These are phyloP conservation scores for Phycodurus eques DNA, from an alignment of 2,113 vertebrate species.

Conservation along the genomic window DNA sequence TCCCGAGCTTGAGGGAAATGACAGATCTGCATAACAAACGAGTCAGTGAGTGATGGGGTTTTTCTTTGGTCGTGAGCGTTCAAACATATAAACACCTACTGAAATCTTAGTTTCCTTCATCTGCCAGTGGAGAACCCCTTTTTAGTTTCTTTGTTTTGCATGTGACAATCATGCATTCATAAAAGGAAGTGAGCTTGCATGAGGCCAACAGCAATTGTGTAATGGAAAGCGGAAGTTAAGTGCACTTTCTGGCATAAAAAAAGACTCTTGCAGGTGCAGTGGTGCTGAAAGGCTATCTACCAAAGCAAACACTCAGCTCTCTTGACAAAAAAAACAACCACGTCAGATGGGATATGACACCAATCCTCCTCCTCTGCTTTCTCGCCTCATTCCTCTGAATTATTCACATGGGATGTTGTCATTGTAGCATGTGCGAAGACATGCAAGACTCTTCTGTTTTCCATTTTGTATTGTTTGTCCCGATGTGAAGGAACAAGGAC, in stretches of 20 bases:
- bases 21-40: not conserved
- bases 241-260: not conserved
- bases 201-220: not conserved
- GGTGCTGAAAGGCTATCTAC: not conserved
- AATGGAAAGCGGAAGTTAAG: slow-evolving; percentile 34
- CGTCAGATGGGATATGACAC: slow-evolving; percentile 25
- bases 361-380: slow-evolving; percentile 9
- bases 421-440: not conserved
- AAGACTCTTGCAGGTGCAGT: not conserved
- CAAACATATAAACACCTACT: not conserved
- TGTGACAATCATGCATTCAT: slow-evolving; percentile 33
- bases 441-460: not conserved
- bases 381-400: slow-evolving; percentile 20
- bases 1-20: not conserved
- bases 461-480: slow-evolving; percentile 20
- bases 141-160: not conserved
- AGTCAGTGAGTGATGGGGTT: not conserved
- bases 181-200: slow-evolving; percentile 35
- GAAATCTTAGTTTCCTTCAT: slow-evolving; percentile 3
- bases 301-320: slow-evolving; percentile 20
- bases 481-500: not conserved
- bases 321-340: slow-evolving; percentile 12
- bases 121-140: slow-evolving; percentile 15
- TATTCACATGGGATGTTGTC: slow-evolving; percentile 20
- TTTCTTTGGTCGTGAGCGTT: not conserved